Conservation (phyloP, 1,140 invertebrate species). For the Aphaenogaster rudis region DNA sequence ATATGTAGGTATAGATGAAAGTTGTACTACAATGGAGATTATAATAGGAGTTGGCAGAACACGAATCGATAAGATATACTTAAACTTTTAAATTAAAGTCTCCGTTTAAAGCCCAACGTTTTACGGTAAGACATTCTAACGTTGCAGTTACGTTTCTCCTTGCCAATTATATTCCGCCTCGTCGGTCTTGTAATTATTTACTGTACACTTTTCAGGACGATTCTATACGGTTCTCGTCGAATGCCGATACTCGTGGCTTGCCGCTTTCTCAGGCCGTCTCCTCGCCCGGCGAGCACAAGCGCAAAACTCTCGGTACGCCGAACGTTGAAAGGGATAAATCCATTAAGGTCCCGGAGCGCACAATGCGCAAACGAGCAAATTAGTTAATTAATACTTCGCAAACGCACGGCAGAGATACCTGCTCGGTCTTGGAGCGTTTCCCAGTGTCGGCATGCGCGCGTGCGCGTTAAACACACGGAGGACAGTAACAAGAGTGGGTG, state of each 20-base stretch:
- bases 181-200: constrained; percentile 15
- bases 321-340: constrained; percentile 55
- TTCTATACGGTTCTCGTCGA: not conserved
- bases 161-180: not conserved
- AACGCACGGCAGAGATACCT: constrained; percentile 31
- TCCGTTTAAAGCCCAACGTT: not conserved
- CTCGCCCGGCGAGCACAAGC: not conserved
- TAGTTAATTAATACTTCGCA: constrained; percentile 64
- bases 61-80: constrained; percentile 19
- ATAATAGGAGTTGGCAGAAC: not conserved
- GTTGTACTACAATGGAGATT: not conserved
- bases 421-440: constrained; percentile 25
- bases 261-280: not conserved
- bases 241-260: not conserved
- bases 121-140: not conserved
- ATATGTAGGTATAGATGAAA: not conserved
- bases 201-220: not conserved
- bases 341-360: constrained; percentile 40
- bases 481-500: constrained; percentile 21
- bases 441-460: not conserved
- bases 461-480: constrained; percentile 30
- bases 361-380: constrained; percentile 61
- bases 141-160: constrained; percentile 3
- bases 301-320: constrained; percentile 37
- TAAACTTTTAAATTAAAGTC: constrained; percentile 6